Conservation (phyloP, 2,888 invertebrate genomes). For the Himalopsyche kuldschensis region DNA sequence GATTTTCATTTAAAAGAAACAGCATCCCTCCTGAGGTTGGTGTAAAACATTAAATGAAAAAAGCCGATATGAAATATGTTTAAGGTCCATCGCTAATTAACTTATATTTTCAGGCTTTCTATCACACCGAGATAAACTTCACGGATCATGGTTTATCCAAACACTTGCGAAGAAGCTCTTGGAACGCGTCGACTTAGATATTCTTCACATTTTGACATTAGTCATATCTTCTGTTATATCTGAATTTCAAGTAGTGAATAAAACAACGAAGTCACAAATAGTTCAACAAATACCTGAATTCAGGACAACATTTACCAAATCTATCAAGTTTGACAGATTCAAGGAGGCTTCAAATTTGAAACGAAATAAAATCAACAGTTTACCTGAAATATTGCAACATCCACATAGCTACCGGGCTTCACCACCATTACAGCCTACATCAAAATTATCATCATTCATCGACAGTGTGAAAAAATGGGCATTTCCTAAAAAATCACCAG, state of each 20-base stretch:
- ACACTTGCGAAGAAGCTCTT: neutral
- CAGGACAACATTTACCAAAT: neutral
- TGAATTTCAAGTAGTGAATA: neutral
- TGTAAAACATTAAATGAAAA: too few species aligned
- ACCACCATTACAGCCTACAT: too few species aligned
- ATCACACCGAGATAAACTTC: neutral
- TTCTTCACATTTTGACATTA: neutral
- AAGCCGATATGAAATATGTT: too few species aligned
- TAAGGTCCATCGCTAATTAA: neutral
- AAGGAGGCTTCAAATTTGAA: neutral
- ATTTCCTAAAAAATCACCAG: neutral
- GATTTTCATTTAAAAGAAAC: too few species aligned
- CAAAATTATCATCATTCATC: too few species aligned
- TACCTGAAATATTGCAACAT: neutral
- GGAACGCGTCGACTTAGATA: neutral
- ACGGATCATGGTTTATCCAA: neutral
- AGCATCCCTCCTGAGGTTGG: too few species aligned
- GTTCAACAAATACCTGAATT: neutral
- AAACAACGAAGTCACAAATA: neutral
- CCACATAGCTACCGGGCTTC: neutral
- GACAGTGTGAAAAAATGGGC: too few species aligned
- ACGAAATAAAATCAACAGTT: neutral
- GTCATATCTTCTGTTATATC: neutral
- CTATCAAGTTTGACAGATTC: neutral
- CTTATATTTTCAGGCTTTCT: neutral